Conservation (phyloP, 2,888 invertebrate genomes). For the Stratiomys singularior region DNA sequence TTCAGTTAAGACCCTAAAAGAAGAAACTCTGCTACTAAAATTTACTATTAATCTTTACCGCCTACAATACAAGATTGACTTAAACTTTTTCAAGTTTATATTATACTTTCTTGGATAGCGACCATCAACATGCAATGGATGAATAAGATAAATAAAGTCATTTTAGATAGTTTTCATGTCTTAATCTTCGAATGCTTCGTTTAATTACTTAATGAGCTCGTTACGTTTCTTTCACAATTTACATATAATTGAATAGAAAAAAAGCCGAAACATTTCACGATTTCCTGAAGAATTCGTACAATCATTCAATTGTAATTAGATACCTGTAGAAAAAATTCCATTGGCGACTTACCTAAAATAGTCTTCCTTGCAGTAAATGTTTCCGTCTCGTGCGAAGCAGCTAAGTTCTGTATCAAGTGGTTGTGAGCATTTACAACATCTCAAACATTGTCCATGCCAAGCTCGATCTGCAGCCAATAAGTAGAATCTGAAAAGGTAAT, state of each 20-base stretch:
- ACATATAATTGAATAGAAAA: neutral
- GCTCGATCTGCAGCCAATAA: conserved; percentile 87
- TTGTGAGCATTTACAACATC: conserved; percentile 85
- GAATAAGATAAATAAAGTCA: too few relatives aligned
- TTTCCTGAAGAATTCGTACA: conserved; percentile 10
- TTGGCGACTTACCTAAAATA: conserved; percentile 80
- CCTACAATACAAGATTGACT: too few relatives aligned
- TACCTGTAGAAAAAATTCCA: conserved; percentile 17
- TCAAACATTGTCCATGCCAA: conserved; percentile 88
- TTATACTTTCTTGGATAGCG: too few relatives aligned
- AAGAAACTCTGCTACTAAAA: too few relatives aligned
- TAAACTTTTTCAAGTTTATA: too few relatives aligned
- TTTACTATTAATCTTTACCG: too few relatives aligned
- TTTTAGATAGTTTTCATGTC: too few relatives aligned
- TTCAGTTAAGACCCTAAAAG: too few relatives aligned
- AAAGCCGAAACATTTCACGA: conserved; percentile 1
- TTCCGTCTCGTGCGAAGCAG: conserved; percentile 89
- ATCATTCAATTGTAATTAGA: conserved; percentile 41
- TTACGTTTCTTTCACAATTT: neutral
- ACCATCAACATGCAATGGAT: too few relatives aligned
- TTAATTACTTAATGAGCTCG: too few relatives aligned
- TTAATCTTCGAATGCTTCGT: too few relatives aligned
- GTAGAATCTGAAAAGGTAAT: conserved; percentile 68
- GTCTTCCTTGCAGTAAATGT: conserved; percentile 94
- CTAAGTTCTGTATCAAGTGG: conserved; percentile 87